Evolutionary conservation across 2,113 vertebrate genomes (phyloP).

Genomic region (Lycaon pictus): DNA sequence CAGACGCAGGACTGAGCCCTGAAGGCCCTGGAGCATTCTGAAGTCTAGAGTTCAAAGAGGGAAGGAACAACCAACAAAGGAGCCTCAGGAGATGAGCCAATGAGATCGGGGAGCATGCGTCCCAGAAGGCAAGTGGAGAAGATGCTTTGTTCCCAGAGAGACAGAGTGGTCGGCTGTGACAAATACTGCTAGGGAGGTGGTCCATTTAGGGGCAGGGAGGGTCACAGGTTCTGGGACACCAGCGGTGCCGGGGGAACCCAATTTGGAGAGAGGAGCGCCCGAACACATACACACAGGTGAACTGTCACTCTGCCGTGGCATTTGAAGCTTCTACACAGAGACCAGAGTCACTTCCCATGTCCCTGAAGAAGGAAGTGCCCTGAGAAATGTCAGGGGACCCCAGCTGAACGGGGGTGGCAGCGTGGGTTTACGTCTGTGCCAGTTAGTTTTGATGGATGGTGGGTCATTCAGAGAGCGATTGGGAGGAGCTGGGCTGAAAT

Average conservation of each 20-base stretch:
- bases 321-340: neutral
- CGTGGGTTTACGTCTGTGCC: accelerated
- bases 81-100: neutral
- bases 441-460: slow-evolving; percentile 50
- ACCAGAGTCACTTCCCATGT: neutral
- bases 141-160: neutral
- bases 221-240: neutral
- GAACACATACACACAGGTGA: neutral
- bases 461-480: slow-evolving; percentile 20
- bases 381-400: neutral
- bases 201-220: neutral
- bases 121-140: neutral
- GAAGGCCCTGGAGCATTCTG: neutral
- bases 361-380: neutral
- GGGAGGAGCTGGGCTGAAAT: neutral
- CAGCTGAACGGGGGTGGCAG: accelerated
- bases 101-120: accelerated
- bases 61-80: neutral
- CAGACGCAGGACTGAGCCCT: neutral
- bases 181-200: accelerated
- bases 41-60: neutral
- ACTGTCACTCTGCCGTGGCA: accelerated
- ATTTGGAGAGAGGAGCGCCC: too few relatives aligned
- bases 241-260: accelerated
- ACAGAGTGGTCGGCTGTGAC: neutral